phyloP scores from a whole-genome alignment of 2,797 vertebrate species.

The Eulemur albifrons region DNA sequence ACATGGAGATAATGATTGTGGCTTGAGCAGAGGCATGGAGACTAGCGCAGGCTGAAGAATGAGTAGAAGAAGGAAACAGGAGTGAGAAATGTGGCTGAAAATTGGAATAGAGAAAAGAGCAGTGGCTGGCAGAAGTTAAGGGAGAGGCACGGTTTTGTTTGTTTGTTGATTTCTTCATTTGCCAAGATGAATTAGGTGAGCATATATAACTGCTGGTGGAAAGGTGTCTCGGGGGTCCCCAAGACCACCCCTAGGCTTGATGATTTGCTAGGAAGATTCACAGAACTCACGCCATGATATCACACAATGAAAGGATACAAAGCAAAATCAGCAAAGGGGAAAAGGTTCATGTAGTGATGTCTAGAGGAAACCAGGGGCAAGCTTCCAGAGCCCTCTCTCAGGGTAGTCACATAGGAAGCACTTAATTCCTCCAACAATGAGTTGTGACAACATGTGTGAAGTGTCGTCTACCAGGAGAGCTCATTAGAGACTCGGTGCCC shows the following conservation, averaged over 20 bases:
- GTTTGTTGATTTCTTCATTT: neutral
- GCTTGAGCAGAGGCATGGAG: neutral
- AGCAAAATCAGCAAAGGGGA: neutral
- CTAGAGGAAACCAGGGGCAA: neutral
- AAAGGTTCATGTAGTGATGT: neutral
- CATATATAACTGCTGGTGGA: neutral
- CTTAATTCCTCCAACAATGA: neutral
- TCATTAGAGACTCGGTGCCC: neutral
- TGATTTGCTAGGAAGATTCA: neutral
- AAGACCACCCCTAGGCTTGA: neutral
- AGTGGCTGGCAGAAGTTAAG: neutral
- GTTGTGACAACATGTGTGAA: neutral
- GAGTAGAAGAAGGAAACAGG: neutral
- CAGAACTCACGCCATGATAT: neutral
- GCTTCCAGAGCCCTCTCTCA: neutral
- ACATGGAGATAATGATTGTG: neutral
- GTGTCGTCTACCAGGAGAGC: neutral
- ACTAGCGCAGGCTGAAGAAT: neutral
- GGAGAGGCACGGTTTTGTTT: neutral
- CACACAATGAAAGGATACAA: neutral
- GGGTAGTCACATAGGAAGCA: neutral
- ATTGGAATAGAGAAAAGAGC: neutral
- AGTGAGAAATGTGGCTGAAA: neutral
- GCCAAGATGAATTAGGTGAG: neutral
- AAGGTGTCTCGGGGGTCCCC: neutral